Conservation (phyloP, 2,888 invertebrate genomes). For the Bedellia somnulentella region DNA sequence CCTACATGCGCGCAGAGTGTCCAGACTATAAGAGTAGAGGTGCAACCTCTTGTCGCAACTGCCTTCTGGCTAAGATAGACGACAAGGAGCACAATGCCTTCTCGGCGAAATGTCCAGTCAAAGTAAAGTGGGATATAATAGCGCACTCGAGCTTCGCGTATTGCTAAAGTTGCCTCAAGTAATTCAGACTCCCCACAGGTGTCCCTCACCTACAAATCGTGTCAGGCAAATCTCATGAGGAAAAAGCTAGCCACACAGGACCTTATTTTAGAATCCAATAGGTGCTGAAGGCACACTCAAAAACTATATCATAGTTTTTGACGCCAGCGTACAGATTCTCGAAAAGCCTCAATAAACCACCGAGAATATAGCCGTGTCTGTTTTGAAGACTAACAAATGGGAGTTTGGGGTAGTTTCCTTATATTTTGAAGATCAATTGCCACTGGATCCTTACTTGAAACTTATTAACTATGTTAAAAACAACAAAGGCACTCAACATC, state of each 20-base stretch:
- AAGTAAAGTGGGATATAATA: too few species aligned
- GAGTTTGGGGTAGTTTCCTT: too few species aligned
- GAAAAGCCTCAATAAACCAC: neutral
- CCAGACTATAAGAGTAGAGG: neutral
- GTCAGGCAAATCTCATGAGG: too few species aligned
- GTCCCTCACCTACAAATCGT: slow-evolving; percentile 6
- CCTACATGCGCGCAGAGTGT: slow-evolving; percentile 3
- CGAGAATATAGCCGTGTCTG: neutral
- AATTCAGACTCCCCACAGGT: slow-evolving; percentile 10
- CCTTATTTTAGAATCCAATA: slow-evolving; percentile 6
- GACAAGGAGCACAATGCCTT: slow-evolving; percentile 9
- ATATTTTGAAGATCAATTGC: slow-evolving; percentile 5
- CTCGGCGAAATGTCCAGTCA: too few species aligned
- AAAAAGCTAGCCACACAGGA: too few species aligned
- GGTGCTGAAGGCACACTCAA: slow-evolving; percentile 3
- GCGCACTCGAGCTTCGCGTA: too few species aligned
- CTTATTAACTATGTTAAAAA: neutral
- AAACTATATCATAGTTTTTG: slow-evolving; percentile 5
- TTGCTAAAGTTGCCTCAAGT: too few species aligned
- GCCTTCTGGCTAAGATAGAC: slow-evolving; percentile 4
- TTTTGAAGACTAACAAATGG: too few species aligned
- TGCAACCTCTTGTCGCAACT: slow-evolving; percentile 8
- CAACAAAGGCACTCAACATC: neutral
- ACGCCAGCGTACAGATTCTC: neutral
- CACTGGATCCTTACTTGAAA: slow-evolving; percentile 6